These are phyloP conservation scores for Hesperia comma DNA, from an alignment of 2,888 invertebrate species.

Conservation along the genomic window DNA sequence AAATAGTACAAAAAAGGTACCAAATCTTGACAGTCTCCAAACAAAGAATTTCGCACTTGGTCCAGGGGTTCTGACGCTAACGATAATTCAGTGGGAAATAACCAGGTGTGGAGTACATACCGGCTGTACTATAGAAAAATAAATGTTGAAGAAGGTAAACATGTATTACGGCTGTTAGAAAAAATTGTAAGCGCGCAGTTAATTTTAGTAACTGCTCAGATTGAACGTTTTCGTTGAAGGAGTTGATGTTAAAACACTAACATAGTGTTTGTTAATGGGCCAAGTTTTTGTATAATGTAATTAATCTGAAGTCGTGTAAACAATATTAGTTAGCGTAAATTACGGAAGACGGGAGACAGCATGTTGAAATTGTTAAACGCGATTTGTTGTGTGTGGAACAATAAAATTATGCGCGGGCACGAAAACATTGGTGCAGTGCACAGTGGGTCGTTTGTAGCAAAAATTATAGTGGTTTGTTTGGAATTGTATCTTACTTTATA, in stretches of 20 bases:
- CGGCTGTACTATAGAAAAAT: slow-evolving; percentile 8
- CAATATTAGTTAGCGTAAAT: neutral
- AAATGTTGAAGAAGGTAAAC: slow-evolving; percentile 15
- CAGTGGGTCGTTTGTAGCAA: neutral
- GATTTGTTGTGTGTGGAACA: neutral
- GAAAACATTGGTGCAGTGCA: neutral
- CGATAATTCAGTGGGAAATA: neutral
- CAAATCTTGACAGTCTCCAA: too few relatives aligned
- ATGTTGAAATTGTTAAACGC: neutral
- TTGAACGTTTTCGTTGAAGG: neutral
- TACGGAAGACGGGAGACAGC: neutral
- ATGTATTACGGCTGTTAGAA: neutral
- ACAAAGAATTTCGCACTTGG: too few relatives aligned
- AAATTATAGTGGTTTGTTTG: too few relatives aligned
- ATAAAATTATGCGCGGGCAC: neutral
- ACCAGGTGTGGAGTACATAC: neutral
- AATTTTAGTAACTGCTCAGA: neutral
- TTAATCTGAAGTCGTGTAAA: neutral
- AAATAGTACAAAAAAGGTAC: too few relatives aligned
- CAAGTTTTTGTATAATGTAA: neutral
- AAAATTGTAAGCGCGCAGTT: slow-evolving; percentile 18
- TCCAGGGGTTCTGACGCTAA: too few relatives aligned
- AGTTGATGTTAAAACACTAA: slow-evolving; percentile 1
- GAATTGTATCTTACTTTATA: too few relatives aligned
- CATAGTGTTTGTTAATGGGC: neutral